These are phyloP conservation scores for Phalanger gymnotis DNA, from an alignment of 2,797 vertebrate species.

Conservation along the genomic window DNA sequence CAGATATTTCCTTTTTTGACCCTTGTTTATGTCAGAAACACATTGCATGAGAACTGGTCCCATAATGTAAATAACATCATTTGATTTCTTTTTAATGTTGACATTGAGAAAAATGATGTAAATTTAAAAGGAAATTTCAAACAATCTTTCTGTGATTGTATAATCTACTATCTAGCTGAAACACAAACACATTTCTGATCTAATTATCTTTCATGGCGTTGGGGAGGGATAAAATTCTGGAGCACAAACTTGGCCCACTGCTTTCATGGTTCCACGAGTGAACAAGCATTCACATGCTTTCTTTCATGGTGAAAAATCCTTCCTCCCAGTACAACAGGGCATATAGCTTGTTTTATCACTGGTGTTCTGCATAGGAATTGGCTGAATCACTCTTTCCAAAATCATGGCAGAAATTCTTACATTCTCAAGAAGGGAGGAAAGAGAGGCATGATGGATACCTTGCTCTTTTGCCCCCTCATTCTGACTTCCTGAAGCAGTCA, in stretches of 20 bases:
- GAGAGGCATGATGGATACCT: background rate
- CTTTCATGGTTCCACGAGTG: background rate
- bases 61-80: background rate
- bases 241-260: background rate
- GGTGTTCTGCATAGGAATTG: background rate
- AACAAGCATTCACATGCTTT: background rate
- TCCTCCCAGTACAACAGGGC: background rate
- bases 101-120: background rate
- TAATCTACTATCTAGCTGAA: conserved; percentile 4
- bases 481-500: background rate
- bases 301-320: background rate
- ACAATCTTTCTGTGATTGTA: background rate
- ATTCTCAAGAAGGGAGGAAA: conserved; percentile 13
- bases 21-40: background rate
- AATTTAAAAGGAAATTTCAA: background rate
- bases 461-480: background rate
- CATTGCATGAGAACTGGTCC: background rate
- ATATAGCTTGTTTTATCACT: background rate
- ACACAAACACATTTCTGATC: background rate
- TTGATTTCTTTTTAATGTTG: background rate
- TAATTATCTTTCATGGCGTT: conserved; percentile 4
- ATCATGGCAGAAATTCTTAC: background rate
- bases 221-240: background rate
- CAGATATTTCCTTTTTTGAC: conserved; percentile 12
- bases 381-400: background rate